Percentiles rank a stretch among this genome's conserved stretches.
Evolutionary conservation across 2,888 invertebrate genomes (phyloP).

Genomic region (Parasteatoda lunata): DNA sequence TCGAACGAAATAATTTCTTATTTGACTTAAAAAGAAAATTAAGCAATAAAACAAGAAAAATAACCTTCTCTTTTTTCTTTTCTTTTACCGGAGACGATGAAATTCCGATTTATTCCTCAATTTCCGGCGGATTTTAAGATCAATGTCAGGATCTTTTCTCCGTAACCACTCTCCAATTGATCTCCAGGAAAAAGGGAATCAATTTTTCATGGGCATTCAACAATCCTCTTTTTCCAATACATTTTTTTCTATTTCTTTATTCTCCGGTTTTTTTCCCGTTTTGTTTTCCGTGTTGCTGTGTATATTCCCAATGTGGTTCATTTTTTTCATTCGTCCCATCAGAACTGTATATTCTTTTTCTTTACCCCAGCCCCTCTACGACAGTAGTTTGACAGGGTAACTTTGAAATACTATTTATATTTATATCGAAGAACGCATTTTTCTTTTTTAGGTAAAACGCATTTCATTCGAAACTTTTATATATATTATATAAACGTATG

Average conservation of each 20-base stretch:
- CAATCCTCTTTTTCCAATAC: conserved; percentile 62
- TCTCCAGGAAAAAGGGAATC: conserved; percentile 57
- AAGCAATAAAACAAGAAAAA: background rate
- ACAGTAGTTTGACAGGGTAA: conserved; percentile 58
- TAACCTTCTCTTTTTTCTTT: too few relatives aligned
- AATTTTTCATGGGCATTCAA: conserved; percentile 68
- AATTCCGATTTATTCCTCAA: conserved; percentile 61
- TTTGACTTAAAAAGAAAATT: background rate
- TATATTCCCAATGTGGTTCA: conserved; percentile 44
- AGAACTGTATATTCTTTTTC: conserved; percentile 32
- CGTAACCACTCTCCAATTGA: conserved; percentile 58
- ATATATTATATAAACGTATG: conserved; percentile 53
- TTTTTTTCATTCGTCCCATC: conserved; percentile 18
- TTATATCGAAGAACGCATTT: conserved; percentile 39
- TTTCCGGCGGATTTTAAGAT: conserved; percentile 57
- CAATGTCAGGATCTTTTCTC: conserved; percentile 52
- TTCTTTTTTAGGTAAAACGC: conserved; percentile 63
- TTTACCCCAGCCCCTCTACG: conserved; percentile 7
- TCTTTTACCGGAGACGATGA: conserved; percentile 9
- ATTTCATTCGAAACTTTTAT: conserved; percentile 57
- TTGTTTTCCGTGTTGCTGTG: conserved; percentile 44
- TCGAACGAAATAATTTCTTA: background rate
- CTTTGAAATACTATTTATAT: conserved; percentile 68
- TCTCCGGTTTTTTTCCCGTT: conserved; percentile 35
- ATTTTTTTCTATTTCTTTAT: conserved; percentile 18